These are phyloP conservation scores for Gymnothorax reevesii DNA, from an alignment of 2,797 vertebrate species.

Conservation along the genomic window DNA sequence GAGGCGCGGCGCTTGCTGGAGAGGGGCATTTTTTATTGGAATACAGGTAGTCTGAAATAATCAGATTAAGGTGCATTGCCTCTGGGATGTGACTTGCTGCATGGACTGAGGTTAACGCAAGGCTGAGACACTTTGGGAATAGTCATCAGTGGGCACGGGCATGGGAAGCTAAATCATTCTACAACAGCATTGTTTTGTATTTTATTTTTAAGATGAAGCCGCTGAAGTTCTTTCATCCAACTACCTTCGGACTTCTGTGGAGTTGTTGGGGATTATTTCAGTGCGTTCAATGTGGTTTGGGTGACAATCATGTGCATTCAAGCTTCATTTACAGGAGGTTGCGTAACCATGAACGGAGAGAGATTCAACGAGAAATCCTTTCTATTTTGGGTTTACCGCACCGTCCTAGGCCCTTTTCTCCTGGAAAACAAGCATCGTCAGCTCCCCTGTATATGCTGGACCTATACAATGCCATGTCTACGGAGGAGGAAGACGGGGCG, in stretches of 20 bases:
- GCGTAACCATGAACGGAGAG: conserved; percentile 94
- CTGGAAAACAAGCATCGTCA: conserved; percentile 94
- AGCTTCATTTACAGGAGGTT: conserved; percentile 98
- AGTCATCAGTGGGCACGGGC: conserved; percentile 35
- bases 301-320: conserved; percentile 98
- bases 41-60: neutral
- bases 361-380: conserved; percentile 99
- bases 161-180: conserved; percentile 45
- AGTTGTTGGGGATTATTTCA: conserved; percentile 85
- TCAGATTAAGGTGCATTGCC: conserved; percentile 14
- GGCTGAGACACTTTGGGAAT: conserved; percentile 45
- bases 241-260: conserved; percentile 85
- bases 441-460: conserved; percentile 99
- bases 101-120: conserved; percentile 6
- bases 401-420: conserved; percentile 95
- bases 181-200: conserved; percentile 22
- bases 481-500: conserved; percentile 83
- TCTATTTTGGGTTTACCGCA: conserved; percentile 98
- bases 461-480: conserved; percentile 98
- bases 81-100: conserved; percentile 22
- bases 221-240: conserved; percentile 70
- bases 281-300: conserved; percentile 82
- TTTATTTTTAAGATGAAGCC: conserved; percentile 61
- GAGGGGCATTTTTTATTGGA: neutral
- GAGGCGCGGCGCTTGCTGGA: conserved; percentile 13